A percentile compares a stretch with the other conserved stretches of the same genome.
Evolutionary conservation across 2,888 invertebrate species (phyloP).

Genomic region (Nasonia oneida): DNA sequence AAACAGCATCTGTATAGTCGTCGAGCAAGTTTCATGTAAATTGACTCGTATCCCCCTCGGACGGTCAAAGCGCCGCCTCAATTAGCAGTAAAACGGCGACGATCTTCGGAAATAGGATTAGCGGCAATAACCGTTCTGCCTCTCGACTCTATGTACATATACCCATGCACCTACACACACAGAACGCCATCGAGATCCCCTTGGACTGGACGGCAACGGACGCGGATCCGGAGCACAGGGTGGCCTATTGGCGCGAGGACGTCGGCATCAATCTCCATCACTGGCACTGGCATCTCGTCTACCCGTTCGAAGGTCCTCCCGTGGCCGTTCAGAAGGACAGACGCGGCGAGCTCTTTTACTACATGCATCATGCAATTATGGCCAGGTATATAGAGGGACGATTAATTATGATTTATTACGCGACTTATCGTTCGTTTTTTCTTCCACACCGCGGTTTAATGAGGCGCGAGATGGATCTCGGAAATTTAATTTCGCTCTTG

Average conservation of each 20-base stretch:
- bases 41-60: background rate
- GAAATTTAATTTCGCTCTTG: background rate
- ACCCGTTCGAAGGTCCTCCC: constrained; percentile 86
- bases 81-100: constrained; percentile 55
- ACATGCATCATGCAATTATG: constrained; percentile 88
- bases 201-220: constrained; percentile 88
- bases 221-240: constrained; percentile 87
- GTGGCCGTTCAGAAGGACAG: constrained; percentile 87
- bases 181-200: constrained; percentile 86
- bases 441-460: background rate
- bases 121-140: constrained; percentile 39
- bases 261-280: constrained; percentile 92
- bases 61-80: constrained; percentile 23
- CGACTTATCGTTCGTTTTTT: background rate
- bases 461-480: background rate
- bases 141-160: background rate
- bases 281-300: constrained; percentile 96
- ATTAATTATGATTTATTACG: constrained; percentile 10
- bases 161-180: background rate
- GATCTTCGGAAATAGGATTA: constrained; percentile 54
- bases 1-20: background rate
- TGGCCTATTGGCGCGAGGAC: constrained; percentile 93
- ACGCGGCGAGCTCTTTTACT: constrained; percentile 89
- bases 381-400: constrained; percentile 79
- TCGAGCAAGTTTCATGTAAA: constrained; percentile 36